Conservation (phyloP, 1,140 invertebrate genomes). For the Cecropterus lyciades region DNA sequence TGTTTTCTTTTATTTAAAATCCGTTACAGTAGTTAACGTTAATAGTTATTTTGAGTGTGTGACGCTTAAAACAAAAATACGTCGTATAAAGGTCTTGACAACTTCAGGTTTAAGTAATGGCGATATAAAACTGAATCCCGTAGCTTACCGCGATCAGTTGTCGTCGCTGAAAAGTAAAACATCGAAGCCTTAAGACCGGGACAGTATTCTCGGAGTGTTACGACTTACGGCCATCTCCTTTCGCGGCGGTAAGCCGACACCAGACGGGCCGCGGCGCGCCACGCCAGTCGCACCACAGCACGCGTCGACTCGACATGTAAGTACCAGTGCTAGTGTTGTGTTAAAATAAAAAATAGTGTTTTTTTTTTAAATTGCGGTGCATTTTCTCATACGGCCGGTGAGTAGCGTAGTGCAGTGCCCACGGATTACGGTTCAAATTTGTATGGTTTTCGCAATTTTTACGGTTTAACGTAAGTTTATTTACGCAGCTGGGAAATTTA, state of each 20-base stretch:
- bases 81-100: background rate
- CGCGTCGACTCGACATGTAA: constrained; percentile 84
- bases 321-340: constrained; percentile 77
- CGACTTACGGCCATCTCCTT: constrained; percentile 68
- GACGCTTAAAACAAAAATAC: background rate
- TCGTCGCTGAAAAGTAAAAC: constrained; percentile 30
- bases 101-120: constrained; percentile 1
- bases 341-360: constrained; percentile 54
- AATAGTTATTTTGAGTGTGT: background rate
- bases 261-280: constrained; percentile 46
- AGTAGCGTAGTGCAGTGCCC: constrained; percentile 54
- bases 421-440: constrained; percentile 1
- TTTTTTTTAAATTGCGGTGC: constrained; percentile 55
- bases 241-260: constrained; percentile 79
- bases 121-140: background rate
- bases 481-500: constrained; percentile 22
- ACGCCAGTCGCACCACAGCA: constrained; percentile 80
- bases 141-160: constrained; percentile 1
- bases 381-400: constrained; percentile 52
- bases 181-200: constrained; percentile 32
- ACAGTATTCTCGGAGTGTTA: constrained; percentile 66
- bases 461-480: constrained; percentile 31
- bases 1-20: no score
- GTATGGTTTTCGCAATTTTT: constrained; percentile 19
- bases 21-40: no score